phyloP scores from a whole-genome alignment of 2,113 vertebrate genomes.

The Bothrops jararaca region DNA sequence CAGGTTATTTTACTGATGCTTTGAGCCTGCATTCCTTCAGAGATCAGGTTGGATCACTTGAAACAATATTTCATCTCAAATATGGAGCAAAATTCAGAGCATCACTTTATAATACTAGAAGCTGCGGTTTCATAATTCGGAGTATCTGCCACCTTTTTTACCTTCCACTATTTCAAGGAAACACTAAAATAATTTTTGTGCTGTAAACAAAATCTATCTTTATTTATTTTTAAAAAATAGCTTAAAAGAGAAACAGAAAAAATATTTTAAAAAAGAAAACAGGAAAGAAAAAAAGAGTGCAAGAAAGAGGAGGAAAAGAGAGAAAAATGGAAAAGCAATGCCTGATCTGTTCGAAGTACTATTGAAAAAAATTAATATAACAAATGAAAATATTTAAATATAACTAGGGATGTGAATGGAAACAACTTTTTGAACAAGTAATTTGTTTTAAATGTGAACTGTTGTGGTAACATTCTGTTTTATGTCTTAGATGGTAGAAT shows the following conservation, averaged over 20 bases:
- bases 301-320: not conserved
- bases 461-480: not conserved
- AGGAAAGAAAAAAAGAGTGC: not conserved
- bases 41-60: not conserved
- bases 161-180: not conserved
- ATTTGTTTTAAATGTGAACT: slow-evolving; percentile 1
- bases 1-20: not conserved
- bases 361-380: not conserved
- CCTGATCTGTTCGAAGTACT: not conserved
- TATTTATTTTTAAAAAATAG: not conserved
- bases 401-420: not conserved
- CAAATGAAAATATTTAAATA: slow-evolving; percentile 18
- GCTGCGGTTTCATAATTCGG: not conserved
- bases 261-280: not conserved
- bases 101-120: not conserved
- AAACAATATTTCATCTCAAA: not conserved
- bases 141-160: not conserved
- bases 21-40: not conserved
- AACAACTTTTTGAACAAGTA: not conserved
- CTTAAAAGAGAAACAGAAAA: not conserved
- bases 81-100: not conserved
- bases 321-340: not conserved
- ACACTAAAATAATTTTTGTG: not conserved
- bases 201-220: not conserved
- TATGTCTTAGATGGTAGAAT: not conserved